Base-by-base conservation (phyloP, 2,113 vertebrate genomes). In the Circaetus gallicus region DNA sequence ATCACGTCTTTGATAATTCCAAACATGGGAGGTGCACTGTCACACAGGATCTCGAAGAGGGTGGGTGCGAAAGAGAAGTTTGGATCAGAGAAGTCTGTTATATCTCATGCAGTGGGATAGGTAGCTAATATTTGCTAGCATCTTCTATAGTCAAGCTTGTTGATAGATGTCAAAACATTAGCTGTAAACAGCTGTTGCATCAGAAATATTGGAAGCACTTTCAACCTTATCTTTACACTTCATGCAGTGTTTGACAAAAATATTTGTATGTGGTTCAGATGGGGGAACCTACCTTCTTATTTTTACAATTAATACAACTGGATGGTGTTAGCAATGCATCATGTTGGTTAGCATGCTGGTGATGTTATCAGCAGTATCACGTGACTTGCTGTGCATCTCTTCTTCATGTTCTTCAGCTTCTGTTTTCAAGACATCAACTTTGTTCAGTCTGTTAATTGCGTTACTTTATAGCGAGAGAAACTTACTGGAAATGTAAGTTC, bases 391-490 rank as follows among this genome's bases (percentile, higher is more conserved):
- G 36, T 53, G 29, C 24, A 32, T 61, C 72, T 94, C 90, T 77
- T 74, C n/a, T 63, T 55, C 15, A 4, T 66, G 29, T 49, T 89
- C 42, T 69, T 81, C 19, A 36, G 4, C 53, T 59, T 86, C 63
- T 95, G 67, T 96, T 97, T 73, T 82, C 50, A 56, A 88, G 36
- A 82, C 95, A 96, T 50, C 47, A 59, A 25, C 53, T 59, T 80
- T 47, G 7, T 81, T 82, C 36, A 38, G 31, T 83, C 69, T 91
- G 40, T 82, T 95, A 90, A 79, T 94, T 89, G 71, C 58, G 10
- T 95, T 91, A 70, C 55, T 95, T 97, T 93, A 85, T 83, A 88
- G 45, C 80, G 29, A 82, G 52, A 65, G 72, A 79, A 84, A 95
- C 70, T 82, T 95, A 69, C 36, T 93, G 71, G 81, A 88, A 96